Base-by-base conservation (phyloP, 2,797 vertebrate species). In the Microchirus variegatus region DNA sequence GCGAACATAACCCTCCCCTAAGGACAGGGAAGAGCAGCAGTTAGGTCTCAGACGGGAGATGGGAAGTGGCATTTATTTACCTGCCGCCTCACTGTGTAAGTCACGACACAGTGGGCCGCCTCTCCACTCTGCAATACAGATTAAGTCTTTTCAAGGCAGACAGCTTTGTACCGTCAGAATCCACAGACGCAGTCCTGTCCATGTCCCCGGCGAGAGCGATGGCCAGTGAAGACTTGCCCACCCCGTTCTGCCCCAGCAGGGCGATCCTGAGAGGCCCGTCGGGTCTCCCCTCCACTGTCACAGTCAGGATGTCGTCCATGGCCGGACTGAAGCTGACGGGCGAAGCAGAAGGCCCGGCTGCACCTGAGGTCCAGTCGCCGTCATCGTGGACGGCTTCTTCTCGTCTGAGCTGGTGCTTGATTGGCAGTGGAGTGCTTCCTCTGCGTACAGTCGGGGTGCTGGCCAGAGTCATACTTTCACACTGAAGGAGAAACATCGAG, bases 201-300 rank as follows among this genome's bases (percentile, higher is more conserved):
- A 86, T 88, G 80, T 90, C 94, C 63, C 70, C 93, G 0, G 88
- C 88, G 0, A 96, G 92, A 70, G 94, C 93, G 4, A 94, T 82
- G 52, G 95, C 94, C 58, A 97, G 87, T 0, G 94, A 93, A 0
- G 94, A 94, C 86, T 97, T 97, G 59, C 95, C 95, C 60, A 97
- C 95, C 0, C 95, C 94, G 2, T 93, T 94, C 85, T 96, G 95
- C 44, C 95, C 95, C 45, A 96, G 84, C 66, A 97, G 84, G 76
- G 95, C 90, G 6, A 94, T 87, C 75, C 91, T 86, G 14, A 93
- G 63, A 0, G 90, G 91, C 22, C 94, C 90, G 0, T 87, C 85
- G 2, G 65, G 83, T 40, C 86, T 73, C 36, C 68, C 68, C 36
- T 92, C 92, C 43, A 71, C 61, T 3, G 82, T 37, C 51, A 83